Conservation (phyloP, 2,113 vertebrate genomes). For the Tychaedon coryphoeus region DNA sequence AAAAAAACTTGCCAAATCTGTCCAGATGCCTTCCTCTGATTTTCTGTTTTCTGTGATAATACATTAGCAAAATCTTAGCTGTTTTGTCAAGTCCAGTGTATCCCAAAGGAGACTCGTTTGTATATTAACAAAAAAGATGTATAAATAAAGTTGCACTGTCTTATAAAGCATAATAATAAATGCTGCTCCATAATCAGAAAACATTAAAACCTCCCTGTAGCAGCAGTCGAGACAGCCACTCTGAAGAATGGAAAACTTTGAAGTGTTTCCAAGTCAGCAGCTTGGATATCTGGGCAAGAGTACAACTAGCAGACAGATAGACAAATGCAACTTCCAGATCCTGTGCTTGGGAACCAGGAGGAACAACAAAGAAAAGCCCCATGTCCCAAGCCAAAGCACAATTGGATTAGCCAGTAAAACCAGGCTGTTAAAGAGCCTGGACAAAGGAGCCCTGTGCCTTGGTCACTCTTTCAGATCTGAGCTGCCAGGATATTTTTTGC, state of each 20-base stretch:
- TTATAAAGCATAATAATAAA: background rate
- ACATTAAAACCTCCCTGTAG: background rate
- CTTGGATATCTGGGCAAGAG: slow-evolving; percentile 32
- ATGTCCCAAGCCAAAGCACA: slow-evolving; percentile 11
- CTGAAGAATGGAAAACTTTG: slow-evolving; percentile 26
- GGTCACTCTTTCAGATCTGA: background rate
- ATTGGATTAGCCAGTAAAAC: slow-evolving; percentile 19
- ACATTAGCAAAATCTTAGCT: background rate
- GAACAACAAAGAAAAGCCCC: slow-evolving; percentile 4
- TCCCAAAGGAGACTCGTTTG: background rate
- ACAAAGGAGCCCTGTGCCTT: background rate
- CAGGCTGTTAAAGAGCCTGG: background rate
- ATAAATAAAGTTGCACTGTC: background rate
- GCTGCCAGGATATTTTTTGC: background rate
- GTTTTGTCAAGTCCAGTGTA: background rate
- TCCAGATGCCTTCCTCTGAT: slow-evolving; percentile 21
- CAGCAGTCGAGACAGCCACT: background rate
- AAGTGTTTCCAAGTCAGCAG: slow-evolving; percentile 44
- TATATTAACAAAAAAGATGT: background rate
- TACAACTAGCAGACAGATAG: slow-evolving; percentile 32
- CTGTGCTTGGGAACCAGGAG: slow-evolving; percentile 5
- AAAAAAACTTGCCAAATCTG: background rate
- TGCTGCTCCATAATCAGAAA: background rate
- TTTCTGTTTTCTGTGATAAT: background rate
- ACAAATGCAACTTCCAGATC: slow-evolving; percentile 46